phyloP scores from a whole-genome alignment of 1,140 invertebrate genomes.

The Drosophila nigrodunni region DNA sequence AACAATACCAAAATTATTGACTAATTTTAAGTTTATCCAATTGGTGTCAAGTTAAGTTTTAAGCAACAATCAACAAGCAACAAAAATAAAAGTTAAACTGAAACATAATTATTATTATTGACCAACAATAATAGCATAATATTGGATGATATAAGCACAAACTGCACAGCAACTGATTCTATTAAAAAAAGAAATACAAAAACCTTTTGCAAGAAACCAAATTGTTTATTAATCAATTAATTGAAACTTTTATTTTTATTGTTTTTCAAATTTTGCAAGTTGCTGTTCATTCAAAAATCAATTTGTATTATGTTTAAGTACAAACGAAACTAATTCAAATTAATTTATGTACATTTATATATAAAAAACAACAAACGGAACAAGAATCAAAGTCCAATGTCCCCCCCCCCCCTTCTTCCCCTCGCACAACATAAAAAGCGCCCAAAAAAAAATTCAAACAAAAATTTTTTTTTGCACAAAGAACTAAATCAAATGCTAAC shows the following conservation, averaged over 20 bases:
- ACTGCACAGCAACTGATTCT: conserved; percentile 8
- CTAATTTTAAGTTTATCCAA: conserved; percentile 69
- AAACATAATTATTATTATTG: conserved; percentile 17
- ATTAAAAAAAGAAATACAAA: not conserved
- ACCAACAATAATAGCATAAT: not conserved
- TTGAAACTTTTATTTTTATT: not conserved
- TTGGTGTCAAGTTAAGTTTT: conserved; percentile 67
- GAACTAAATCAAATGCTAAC: conserved; percentile 41
- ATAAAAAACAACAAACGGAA: conserved; percentile 1
- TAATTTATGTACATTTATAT: conserved; percentile 12
- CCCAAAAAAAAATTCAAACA: conserved; percentile 2
- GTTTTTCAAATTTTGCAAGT: not conserved
- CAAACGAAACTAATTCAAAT: conserved; percentile 9
- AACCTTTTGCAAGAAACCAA: not conserved
- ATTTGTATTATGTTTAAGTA: conserved; percentile 38
- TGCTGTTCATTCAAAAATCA: conserved; percentile 21
- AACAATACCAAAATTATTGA: conserved; percentile 51
- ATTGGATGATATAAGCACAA: conserved; percentile 5
- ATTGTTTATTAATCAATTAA: not conserved
- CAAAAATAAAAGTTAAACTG: conserved; percentile 10
- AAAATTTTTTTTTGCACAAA: conserved; percentile 52
- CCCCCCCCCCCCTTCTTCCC: not conserved
- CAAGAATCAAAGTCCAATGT: not conserved
- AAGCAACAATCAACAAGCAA: conserved; percentile 33
- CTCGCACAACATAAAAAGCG: conserved; percentile 10